Evolutionary conservation across 2,888 invertebrate species (phyloP).

Genomic region (Carterocephalus palaemon): DNA sequence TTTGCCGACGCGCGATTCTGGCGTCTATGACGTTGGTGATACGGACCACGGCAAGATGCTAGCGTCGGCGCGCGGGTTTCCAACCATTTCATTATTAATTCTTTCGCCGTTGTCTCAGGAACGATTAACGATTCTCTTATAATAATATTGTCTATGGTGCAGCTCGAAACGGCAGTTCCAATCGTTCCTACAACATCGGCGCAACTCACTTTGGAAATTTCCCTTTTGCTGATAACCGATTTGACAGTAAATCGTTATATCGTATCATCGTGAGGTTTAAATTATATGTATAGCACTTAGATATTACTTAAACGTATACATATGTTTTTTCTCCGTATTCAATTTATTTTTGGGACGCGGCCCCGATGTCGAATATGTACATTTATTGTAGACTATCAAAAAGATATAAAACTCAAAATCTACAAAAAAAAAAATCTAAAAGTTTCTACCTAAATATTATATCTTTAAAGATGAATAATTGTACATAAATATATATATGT

Average conservation of each 20-base stretch:
- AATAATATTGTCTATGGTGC: slow-evolving; percentile 1
- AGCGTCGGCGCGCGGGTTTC: slow-evolving; percentile 1
- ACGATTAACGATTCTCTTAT: background rate
- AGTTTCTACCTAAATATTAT: slow-evolving; percentile 12
- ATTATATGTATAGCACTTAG: too few relatives aligned
- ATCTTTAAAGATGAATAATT: slow-evolving; percentile 9
- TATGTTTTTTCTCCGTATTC: slow-evolving; percentile 6
- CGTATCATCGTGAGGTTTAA: too few relatives aligned
- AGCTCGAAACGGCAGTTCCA: slow-evolving; percentile 11
- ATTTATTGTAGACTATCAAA: slow-evolving; percentile 21
- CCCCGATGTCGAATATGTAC: slow-evolving; percentile 9
- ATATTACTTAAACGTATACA: too few relatives aligned
- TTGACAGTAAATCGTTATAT: too few relatives aligned
- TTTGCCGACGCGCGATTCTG: slow-evolving; percentile 25
- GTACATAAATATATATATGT: slow-evolving; percentile 17
- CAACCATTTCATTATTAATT: background rate
- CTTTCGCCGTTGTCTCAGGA: slow-evolving; percentile 7
- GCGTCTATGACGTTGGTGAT: slow-evolving; percentile 15
- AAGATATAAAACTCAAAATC: slow-evolving; percentile 23
- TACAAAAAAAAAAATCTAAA: slow-evolving; percentile 21
- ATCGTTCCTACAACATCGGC: too few relatives aligned
- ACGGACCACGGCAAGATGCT: background rate
- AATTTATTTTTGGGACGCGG: slow-evolving; percentile 11
- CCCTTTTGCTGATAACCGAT: too few relatives aligned
- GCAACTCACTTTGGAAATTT: too few relatives aligned